Evolutionary conservation across 2,797 vertebrate species (phyloP).

Genomic region (Pseudomugil tenellus): DNA sequence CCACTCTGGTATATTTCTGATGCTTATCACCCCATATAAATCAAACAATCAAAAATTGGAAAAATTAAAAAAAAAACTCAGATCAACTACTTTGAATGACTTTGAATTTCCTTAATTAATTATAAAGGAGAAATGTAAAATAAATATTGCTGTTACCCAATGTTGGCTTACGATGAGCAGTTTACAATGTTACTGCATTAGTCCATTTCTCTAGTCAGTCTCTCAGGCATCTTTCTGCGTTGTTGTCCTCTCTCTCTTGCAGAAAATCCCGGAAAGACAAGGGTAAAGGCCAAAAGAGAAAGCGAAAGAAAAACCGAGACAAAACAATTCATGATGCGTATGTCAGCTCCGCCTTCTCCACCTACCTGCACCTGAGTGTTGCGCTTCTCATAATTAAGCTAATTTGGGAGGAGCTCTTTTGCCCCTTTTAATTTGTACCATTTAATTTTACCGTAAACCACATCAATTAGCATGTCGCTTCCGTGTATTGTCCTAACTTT

Average conservation of each 20-base stretch:
- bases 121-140: not conserved
- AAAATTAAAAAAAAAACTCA: not conserved
- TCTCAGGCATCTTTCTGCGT: constrained; percentile 76
- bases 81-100: constrained; percentile 15
- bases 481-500: constrained; percentile 58
- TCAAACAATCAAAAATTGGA: constrained; percentile 3
- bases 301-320: constrained; percentile 97
- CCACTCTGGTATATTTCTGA: constrained; percentile 8
- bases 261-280: constrained; percentile 96
- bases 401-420: constrained; percentile 83
- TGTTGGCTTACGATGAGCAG: constrained; percentile 19
- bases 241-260: constrained; percentile 89
- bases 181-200: constrained; percentile 27
- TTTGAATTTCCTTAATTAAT: constrained; percentile 23
- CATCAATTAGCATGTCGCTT: constrained; percentile 72
- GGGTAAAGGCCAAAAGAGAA: constrained; percentile 97
- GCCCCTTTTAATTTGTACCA: constrained; percentile 76
- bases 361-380: constrained; percentile 83
- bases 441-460: constrained; percentile 56
- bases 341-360: constrained; percentile 85
- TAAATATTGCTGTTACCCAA: not conserved
- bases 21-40: constrained; percentile 6
- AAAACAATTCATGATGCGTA: constrained; percentile 86
- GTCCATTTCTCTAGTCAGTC: constrained; percentile 51
- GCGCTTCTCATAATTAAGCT: constrained; percentile 81